These are phyloP conservation scores for Pyrgilauda ruficollis DNA, from an alignment of 2,113 vertebrate genomes.

Conservation along the genomic window DNA sequence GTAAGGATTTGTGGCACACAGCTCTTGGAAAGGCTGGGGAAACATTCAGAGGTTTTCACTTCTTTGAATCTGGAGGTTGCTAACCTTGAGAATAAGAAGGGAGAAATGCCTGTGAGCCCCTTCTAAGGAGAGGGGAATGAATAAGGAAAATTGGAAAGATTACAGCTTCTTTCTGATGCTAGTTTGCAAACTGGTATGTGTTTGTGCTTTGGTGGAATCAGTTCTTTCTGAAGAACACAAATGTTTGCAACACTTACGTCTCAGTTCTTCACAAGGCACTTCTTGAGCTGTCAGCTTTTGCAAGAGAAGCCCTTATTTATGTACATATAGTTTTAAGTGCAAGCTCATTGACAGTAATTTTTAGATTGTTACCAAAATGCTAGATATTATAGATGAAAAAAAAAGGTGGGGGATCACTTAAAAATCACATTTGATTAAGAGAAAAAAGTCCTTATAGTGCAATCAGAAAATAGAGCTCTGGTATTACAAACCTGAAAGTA, in stretches of 20 bases:
- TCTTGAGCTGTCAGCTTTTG: not conserved
- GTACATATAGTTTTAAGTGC: not conserved
- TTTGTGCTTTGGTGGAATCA: not conserved
- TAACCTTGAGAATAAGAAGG: not conserved
- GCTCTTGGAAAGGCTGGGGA: not conserved
- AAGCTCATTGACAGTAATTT: not conserved
- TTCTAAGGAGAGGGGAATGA: not conserved
- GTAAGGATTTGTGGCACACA: not conserved
- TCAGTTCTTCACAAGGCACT: not conserved
- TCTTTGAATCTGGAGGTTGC: not conserved
- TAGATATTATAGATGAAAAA: rapidly evolving
- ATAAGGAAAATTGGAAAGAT: not conserved
- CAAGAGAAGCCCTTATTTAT: not conserved
- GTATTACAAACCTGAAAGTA: not conserved
- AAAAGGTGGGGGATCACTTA: not conserved
- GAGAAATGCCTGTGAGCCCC: not conserved
- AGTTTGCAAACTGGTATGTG: not conserved
- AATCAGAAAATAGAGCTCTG: not conserved
- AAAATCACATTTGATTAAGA: not conserved
- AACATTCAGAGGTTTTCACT: not conserved
- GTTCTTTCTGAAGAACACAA: not conserved
- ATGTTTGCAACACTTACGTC: not conserved
- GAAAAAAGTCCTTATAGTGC: not conserved
- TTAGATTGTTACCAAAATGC: not conserved
- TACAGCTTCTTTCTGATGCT: not conserved